Conservation (phyloP, 2,888 invertebrate genomes). For the Agriopis marginaria region DNA sequence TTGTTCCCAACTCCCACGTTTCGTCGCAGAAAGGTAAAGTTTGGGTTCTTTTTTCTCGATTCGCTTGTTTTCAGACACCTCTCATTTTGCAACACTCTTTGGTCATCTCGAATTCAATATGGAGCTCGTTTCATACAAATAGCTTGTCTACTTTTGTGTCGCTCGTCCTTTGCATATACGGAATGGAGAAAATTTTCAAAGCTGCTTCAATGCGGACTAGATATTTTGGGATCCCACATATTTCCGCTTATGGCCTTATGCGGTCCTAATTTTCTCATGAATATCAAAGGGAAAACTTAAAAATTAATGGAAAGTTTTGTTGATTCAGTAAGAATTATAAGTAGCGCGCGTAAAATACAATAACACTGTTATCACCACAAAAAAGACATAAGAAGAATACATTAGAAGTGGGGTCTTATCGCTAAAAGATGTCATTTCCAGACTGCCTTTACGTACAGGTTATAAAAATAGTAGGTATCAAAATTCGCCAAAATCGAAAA, state of each 20-base stretch:
- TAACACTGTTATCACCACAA: too few species aligned
- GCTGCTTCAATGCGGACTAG: constrained; percentile 36
- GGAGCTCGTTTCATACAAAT: constrained; percentile 59
- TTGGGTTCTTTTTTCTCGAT: constrained; percentile 60
- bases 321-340: too few species aligned
- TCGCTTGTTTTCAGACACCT: constrained; percentile 66
- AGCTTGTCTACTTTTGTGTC: constrained; percentile 45
- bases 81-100: constrained; percentile 60
- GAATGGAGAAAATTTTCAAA: constrained; percentile 42
- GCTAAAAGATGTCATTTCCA: too few species aligned
- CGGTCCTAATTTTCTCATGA: constrained; percentile 18
- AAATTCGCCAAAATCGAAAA: constrained; percentile 7
- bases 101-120: constrained; percentile 53
- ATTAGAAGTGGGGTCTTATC: too few species aligned
- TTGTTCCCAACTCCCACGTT: constrained; percentile 75
- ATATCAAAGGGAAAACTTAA: constrained; percentile 3
- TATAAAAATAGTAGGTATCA: too few species aligned
- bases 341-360: too few species aligned
- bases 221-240: constrained; percentile 19
- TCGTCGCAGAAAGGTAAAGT: constrained; percentile 70
- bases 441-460: too few species aligned
- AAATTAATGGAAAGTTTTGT: background rate
- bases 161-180: constrained; percentile 52
- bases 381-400: too few species aligned
- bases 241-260: constrained; percentile 14